Evolutionary conservation across 1,140 invertebrate genomes (phyloP), one percentile per base, ranked within the genome.

Genomic region (Rhagoletis pomonella): DNA sequence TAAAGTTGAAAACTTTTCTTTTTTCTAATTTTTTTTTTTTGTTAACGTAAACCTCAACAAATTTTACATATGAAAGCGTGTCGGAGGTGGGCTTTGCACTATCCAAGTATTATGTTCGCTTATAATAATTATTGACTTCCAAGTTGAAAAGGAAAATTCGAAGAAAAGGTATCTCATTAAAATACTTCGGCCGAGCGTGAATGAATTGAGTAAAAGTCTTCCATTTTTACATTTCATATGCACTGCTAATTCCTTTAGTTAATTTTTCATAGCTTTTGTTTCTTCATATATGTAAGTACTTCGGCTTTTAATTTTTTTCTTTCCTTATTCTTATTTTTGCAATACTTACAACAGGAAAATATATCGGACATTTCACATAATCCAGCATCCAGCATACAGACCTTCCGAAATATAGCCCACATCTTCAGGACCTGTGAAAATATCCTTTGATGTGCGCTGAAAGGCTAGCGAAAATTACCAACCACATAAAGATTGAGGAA

Each of bases 401-500:
- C 12, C 60, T 4, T 14, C 60, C 19, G 12, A 62, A 62, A 62
- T 4, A 14, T 14, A 62, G 55, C 73, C 19, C n/a, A 55, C 44
- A 81, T 42, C 42, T 29, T 9, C 5, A 29, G 44, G 1, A 55
- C 44, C n/a, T 29, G 5, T 50, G 6, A 12, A 81, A 81, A 55
- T 81, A 47, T 81, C 47, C 73, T 81, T 81, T 81, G 73, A 55
- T 55, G 47, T 81, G 50, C 73, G 14, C 17, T 81, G 73, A 55
- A 81, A 81, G 73, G 17, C 73, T 81, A 42, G 47, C n/a, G 73
- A 81, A 81, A 81, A 81, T 81, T 81, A 81, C 14, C 73, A 19
- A 55, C 47, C 47, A 55, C 47, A 81, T 10, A 14, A 81, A 81
- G 47, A 19, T 29, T 55, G 73, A 81, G 14, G 7, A 55, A 81